Base-by-base conservation (phyloP, 2,888 invertebrate species). In the Suillia variegata region DNA sequence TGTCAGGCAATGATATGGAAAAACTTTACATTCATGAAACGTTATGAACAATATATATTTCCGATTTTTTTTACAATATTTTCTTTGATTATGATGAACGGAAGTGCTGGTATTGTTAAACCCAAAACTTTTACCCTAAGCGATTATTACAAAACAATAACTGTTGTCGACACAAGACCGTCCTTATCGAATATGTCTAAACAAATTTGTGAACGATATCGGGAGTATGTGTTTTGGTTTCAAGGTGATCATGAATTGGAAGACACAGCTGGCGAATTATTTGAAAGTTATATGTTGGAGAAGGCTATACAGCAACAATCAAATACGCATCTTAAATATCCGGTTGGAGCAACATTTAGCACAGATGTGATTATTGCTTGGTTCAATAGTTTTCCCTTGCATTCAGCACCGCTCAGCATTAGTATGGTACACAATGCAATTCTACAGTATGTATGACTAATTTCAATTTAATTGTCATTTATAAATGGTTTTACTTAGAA, bases 1-100 rank as follows among this genome's bases (percentile, higher is more conserved):
- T 82, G 86, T 45, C 67, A 76, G 20, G 89, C 88, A 1, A 86
- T 89, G 80, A 84, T 89, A 77, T 75, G 86, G 49, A 90, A 90
- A 42, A 42, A 49, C 1, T 21, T 58, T 10, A 6, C 21, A 8
- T 24, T 2, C 45, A n/a, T n/a, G n/a, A n/a, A n/a, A n/a, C n/a
- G n/a, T n/a, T n/a, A n/a, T n/a, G n/a, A n/a, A n/a, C n/a, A n/a
- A n/a, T n/a, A n/a, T n/a, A n/a, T n/a, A n/a, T n/a, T n/a, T n/a
- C n/a, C n/a, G n/a, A n/a, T n/a, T n/a, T n/a, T n/a, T n/a, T n/a
- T n/a, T n/a, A n/a, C n/a, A n/a, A n/a, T n/a, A n/a, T n/a, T n/a
- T n/a, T n/a, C n/a, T n/a, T n/a, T n/a, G n/a, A n/a, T n/a, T n/a
- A n/a, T n/a, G n/a, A n/a, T n/a, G n/a, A n/a, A n/a, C n/a, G n/a